Conservation (phyloP, 2,888 invertebrate genomes). For the Erannis defoliaria region DNA sequence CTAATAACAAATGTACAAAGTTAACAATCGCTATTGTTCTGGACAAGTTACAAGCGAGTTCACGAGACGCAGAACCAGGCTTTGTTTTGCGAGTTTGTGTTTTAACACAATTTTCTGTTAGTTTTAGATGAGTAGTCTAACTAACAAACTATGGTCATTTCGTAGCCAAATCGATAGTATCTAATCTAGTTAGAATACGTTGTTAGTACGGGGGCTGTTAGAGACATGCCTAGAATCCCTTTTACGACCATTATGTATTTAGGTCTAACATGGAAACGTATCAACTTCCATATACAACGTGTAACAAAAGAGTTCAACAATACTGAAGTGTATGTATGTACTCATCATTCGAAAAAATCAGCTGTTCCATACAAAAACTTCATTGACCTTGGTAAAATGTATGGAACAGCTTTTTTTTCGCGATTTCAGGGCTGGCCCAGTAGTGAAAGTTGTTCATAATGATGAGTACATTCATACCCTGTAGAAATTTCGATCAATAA, state of each 20-base stretch:
- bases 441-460: too few species aligned
- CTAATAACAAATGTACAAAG: conserved; percentile 10
- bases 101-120: conserved; percentile 23
- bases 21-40: conserved; percentile 16
- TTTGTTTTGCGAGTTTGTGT: conserved; percentile 14
- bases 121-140: conserved; percentile 17
- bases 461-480: too few species aligned
- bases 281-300: too few species aligned
- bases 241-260: not conserved
- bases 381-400: too few species aligned
- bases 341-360: too few species aligned
- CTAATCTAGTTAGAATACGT: conserved; percentile 7
- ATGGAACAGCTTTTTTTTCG: too few species aligned
- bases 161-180: not conserved
- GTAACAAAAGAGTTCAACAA: too few species aligned
- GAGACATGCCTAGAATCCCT: not conserved
- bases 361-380: too few species aligned
- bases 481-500: too few species aligned
- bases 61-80: conserved; percentile 5
- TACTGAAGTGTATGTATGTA: too few species aligned
- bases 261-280: too few species aligned
- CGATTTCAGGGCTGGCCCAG: too few species aligned
- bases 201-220: not conserved
- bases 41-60: conserved; percentile 5
- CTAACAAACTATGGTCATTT: conserved; percentile 8